Evolutionary conservation across 2,797 vertebrate species (phyloP).

Genomic region (Ambastaia sidthimunki): DNA sequence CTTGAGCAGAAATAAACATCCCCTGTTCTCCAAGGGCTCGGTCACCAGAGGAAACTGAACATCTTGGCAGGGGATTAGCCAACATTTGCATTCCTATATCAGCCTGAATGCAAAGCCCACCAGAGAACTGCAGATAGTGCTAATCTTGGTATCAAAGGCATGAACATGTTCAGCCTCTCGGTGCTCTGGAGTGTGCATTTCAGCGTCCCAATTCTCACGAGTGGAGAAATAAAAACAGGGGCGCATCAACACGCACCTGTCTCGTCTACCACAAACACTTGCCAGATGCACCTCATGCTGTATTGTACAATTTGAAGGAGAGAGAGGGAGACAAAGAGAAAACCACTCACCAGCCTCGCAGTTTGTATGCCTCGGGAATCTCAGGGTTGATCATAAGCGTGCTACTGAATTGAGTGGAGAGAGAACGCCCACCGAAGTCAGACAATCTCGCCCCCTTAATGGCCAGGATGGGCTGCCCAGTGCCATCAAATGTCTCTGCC

Average conservation of each 20-base stretch:
- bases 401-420: conserved; percentile 90
- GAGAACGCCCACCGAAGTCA: conserved; percentile 93
- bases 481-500: conserved; percentile 95
- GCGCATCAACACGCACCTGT: conserved; percentile 34
- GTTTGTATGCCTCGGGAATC: conserved; percentile 93
- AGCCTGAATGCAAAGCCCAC: conserved; percentile 59
- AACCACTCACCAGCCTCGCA: conserved; percentile 90
- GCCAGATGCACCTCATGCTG: neutral
- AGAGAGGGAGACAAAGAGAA: neutral
- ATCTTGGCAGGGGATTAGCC: conserved; percentile 66
- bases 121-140: conserved; percentile 52
- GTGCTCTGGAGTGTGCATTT: conserved; percentile 62
- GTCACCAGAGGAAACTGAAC: conserved; percentile 26
- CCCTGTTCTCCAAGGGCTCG: conserved; percentile 23
- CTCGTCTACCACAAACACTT: conserved; percentile 22
- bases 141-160: conserved; percentile 73
- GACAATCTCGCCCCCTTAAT: conserved; percentile 93
- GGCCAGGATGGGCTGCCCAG: conserved; percentile 89
- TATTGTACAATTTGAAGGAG: conserved; percentile 8
- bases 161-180: conserved; percentile 56
- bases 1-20: conserved; percentile 16
- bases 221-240: conserved; percentile 29
- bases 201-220: conserved; percentile 58
- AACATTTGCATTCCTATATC: conserved; percentile 70
- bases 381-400: conserved; percentile 94